Conservation (phyloP, 2,113 vertebrate genomes). For the chimpanzee (Pan troglodytes) region NHGRI_mPanTro3-v2.1_pri NC_072403.2:10766501-10767000, state of each 20-base stretch:
- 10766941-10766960: rapidly evolving
- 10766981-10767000: background rate
- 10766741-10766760: no score
- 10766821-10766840: background rate
- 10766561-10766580: background rate
- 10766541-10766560: background rate
- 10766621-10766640: no score
- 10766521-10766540: background rate
- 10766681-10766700: no score
- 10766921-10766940: background rate
- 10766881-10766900: background rate
- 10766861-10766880: background rate
- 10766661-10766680: no score
- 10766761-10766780: no score
- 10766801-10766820: no score
- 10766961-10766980: background rate
- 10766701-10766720: no score
- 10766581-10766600: background rate
- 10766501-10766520: background rate
- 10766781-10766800: no score
- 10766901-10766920: no score
- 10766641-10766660: no score
- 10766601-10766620: background rate
- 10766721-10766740: no score
- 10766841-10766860: background rate